These are phyloP conservation scores for Tipula helvola DNA, from an alignment of 2,888 invertebrate genomes.

Conservation along the genomic window DNA sequence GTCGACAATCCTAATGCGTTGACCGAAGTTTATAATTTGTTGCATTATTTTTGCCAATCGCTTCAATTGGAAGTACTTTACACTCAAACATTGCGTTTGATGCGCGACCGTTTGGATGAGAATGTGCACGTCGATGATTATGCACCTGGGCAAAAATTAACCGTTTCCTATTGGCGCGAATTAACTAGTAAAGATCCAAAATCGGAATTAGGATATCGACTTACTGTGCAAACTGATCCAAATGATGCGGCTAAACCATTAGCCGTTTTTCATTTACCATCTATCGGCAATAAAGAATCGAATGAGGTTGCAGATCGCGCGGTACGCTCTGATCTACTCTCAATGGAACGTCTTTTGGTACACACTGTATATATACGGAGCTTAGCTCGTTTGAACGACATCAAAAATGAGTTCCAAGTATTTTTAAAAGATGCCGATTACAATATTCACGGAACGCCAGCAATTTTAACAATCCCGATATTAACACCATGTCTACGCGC, in stretches of 20 bases:
- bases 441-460: slow-evolving; percentile 75
- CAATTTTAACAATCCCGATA: slow-evolving; percentile 81
- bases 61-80: slow-evolving; percentile 84
- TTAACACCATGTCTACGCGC: slow-evolving; percentile 81
- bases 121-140: slow-evolving; percentile 88
- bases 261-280: slow-evolving; percentile 53
- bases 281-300: slow-evolving; percentile 34
- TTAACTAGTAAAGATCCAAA: slow-evolving; percentile 48
- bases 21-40: slow-evolving; percentile 67
- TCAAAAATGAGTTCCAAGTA: slow-evolving; percentile 48
- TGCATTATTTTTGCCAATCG: slow-evolving; percentile 90
- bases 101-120: slow-evolving; percentile 75
- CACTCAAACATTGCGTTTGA: slow-evolving; percentile 77
- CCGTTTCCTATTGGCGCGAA: slow-evolving; percentile 83
- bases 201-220: slow-evolving; percentile 75
- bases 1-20: slow-evolving; percentile 63
- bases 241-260: slow-evolving; percentile 66
- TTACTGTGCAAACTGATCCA: slow-evolving; percentile 79
- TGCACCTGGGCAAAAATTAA: slow-evolving; percentile 72
- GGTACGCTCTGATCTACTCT: slow-evolving; percentile 80
- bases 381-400: slow-evolving; percentile 66
- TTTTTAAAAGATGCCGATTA: slow-evolving; percentile 57
- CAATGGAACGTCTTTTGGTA: slow-evolving; percentile 86
- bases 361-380: slow-evolving; percentile 92
- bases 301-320: slow-evolving; percentile 61